Evolutionary conservation across 2,797 vertebrate species (phyloP), one percentile per base, ranked within the genome.

Genomic region (Acrossocheilus fasciatus): DNA sequence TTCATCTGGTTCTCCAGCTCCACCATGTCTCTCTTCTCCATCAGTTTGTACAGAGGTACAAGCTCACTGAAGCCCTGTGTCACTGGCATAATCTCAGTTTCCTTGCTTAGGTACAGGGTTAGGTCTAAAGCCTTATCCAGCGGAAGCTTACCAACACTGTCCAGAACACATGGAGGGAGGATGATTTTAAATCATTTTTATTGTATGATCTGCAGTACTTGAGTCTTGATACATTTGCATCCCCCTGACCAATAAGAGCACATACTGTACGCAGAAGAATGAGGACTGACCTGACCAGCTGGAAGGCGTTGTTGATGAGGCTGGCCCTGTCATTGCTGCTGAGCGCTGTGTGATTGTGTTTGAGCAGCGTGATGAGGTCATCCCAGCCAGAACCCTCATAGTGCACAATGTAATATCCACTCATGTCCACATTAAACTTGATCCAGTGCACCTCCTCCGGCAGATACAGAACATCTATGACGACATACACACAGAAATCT

Each of bases 61-160:
- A 98, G 95, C 88, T 98, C 97, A 18, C 92, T 78, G 81, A 98
- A 91, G 70, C 97, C 97, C 92, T 97, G 96, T 6, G 94, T 96
- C 68, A 98, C 96, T 0, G 97, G 96, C 96, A 97, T 96, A 91
- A 96, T 95, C 92, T 96, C 91, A 0, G 94, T 96, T 92, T 98
- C 98, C 43, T 66, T 93, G 90, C 95, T 97, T 93, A 99, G 92
- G 85, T 98, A 99, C 14, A 97, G 91, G 0, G 95, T 95, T 91
- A 99, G 95, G 87, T 98, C 96, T 90, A 99, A 93, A 84, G 98
- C 97, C 68, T 96, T 97, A 90, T 97, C 96, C 92, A 98, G 93
- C 0, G 94, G 91, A 36, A 98, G 85, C 88, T 95, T 97, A 81
- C 94, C 96, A 14, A 96, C 86, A 84, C 97, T 98, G 90, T 50